Percentiles rank a stretch among this genome's conserved stretches.
These are phyloP conservation scores for Conops quadrifasciatus DNA, from an alignment of 2,888 invertebrate species.

Conservation along the genomic window DNA sequence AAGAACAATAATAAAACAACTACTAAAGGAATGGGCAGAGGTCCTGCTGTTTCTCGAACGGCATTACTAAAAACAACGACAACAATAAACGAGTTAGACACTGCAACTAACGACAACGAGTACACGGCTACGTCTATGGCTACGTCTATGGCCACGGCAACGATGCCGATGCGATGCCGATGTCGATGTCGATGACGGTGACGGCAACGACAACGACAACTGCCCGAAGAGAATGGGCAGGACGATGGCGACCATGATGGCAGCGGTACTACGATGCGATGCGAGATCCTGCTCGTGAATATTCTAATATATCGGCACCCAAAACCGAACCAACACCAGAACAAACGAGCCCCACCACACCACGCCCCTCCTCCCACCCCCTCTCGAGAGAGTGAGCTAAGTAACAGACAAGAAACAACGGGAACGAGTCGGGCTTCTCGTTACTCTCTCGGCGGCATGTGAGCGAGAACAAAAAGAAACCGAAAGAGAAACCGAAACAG, in stretches of 20 bases:
- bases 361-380: too few relatives aligned
- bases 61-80: conserved; percentile 35
- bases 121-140: conserved; percentile 38
- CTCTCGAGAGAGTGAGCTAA: too few relatives aligned
- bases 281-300: conserved; percentile 51
- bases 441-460: neutral
- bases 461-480: too few relatives aligned
- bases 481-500: too few relatives aligned
- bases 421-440: too few relatives aligned
- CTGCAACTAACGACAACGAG: conserved; percentile 44
- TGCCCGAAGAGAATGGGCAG: conserved; percentile 31
- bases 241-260: conserved; percentile 44
- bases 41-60: conserved; percentile 39
- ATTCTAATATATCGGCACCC: conserved; percentile 53
- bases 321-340: conserved; percentile 39
- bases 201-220: conserved; percentile 25
- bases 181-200: conserved; percentile 38
- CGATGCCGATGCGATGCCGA: conserved; percentile 40
- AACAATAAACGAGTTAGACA: conserved; percentile 23
- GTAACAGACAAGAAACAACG: neutral
- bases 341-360: conserved; percentile 21
- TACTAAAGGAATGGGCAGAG: conserved; percentile 31
- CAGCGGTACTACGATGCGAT: conserved; percentile 32
- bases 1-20: conserved; percentile 35
- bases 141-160: conserved; percentile 34